These are phyloP conservation scores for Galaxias olidus DNA, from an alignment of 2,797 vertebrate species.

Conservation along the genomic window DNA sequence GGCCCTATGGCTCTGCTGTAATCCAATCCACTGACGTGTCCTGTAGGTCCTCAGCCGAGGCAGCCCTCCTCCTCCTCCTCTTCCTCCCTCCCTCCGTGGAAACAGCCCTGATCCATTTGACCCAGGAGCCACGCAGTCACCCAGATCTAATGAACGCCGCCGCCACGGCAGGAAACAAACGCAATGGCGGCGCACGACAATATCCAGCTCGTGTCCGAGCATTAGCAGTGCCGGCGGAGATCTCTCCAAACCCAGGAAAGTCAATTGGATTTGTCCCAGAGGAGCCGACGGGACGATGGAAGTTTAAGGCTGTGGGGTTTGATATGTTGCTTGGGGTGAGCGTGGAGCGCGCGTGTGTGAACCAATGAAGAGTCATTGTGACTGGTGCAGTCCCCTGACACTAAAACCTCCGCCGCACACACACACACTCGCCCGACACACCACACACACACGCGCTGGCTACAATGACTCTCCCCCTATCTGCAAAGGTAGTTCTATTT, in stretches of 20 bases:
- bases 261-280: too few species aligned
- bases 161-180: conserved; percentile 24
- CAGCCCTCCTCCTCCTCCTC: conserved; percentile 3
- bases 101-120: conserved; percentile 16
- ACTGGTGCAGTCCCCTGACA: too few species aligned
- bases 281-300: too few species aligned
- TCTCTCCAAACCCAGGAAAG: neutral
- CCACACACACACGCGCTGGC: neutral
- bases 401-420: too few species aligned
- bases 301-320: too few species aligned
- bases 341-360: too few species aligned
- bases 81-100: conserved; percentile 14
- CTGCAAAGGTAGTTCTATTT: conserved; percentile 19
- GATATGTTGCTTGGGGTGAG: too few species aligned
- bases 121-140: conserved; percentile 17
- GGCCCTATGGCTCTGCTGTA: conserved; percentile 19
- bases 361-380: too few species aligned
- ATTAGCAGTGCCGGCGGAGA: too few species aligned
- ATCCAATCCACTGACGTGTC: conserved; percentile 24
- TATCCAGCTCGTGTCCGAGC: conserved; percentile 4
- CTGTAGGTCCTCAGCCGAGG: conserved; percentile 14
- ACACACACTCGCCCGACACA: neutral
- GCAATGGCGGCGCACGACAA: conserved; percentile 18
- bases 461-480: conserved; percentile 2
- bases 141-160: conserved; percentile 35